phyloP scores from a whole-genome alignment of 2,113 vertebrate genomes.

The Protobothrops mucrosquamatus region DNA sequence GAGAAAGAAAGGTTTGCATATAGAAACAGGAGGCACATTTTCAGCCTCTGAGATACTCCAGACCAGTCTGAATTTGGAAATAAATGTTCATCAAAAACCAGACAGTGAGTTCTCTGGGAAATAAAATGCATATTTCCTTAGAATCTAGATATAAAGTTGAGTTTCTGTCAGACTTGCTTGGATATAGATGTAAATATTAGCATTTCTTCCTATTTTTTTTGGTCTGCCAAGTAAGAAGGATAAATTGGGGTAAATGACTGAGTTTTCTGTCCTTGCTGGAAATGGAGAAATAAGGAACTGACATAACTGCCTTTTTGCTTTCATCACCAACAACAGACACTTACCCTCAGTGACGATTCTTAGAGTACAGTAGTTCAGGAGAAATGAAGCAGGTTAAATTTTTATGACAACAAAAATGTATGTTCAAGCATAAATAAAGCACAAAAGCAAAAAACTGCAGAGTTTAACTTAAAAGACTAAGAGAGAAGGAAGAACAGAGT shows the following conservation, averaged over 20 bases:
- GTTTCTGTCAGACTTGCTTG: slow-evolving; percentile 51
- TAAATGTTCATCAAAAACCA: slow-evolving; percentile 15
- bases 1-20: background rate
- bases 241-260: slow-evolving; percentile 1
- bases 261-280: slow-evolving; percentile 42
- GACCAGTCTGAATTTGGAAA: background rate
- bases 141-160: slow-evolving; percentile 38
- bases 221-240: slow-evolving; percentile 34
- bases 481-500: background rate
- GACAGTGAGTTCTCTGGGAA: slow-evolving; percentile 21
- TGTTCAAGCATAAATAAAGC: background rate
- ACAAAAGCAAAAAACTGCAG: background rate
- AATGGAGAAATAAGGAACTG: slow-evolving; percentile 41
- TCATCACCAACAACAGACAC: background rate
- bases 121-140: slow-evolving; percentile 23
- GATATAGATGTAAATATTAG: slow-evolving; percentile 46
- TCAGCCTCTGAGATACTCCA: background rate
- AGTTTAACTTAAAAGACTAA: background rate
- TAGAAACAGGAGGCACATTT: background rate
- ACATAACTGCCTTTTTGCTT: slow-evolving; percentile 42
- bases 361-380: background rate
- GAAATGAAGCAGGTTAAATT: background rate
- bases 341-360: background rate
- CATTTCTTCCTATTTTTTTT: slow-evolving; percentile 22
- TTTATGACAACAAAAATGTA: background rate